Base-by-base conservation (phyloP, 2,113 vertebrate species). In the Trinectes maculatus region DNA sequence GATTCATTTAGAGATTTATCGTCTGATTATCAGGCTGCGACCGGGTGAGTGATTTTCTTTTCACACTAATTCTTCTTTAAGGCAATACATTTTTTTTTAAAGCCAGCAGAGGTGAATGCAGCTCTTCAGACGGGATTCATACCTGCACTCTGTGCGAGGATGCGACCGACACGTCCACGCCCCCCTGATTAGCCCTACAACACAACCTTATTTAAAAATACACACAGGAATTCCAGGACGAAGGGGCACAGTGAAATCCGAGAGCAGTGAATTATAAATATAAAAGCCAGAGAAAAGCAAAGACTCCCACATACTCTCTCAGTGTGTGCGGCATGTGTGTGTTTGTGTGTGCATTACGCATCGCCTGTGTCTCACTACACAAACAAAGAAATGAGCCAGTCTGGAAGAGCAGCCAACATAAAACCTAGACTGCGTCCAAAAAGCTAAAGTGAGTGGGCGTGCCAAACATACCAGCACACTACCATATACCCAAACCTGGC, bases 261-360 rank as follows among this genome's bases (percentile, higher is more conserved):
- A 87, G 85, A 82, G 46, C 59, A 77, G 78, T 85, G 66, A 87
- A 90, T 87, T 82, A 86, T 87, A 83, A 83, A 88, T 84, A 74
- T 49, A 85, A 75, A 71, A 80, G 77, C 55, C 59, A 26, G 73
- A 70, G 65, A 44, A 55, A 79, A 74, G 71, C 72, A 62, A 54
- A 71, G 61, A 82, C 71, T 48, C 80, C 84, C 46, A 74, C 74
- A 74, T 66, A 83, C 79, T 66, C 28, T 43, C n/a, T 59, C 47
- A 13, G 22, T 48, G 62, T 73, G 42, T 64, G 75, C n/a, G 36
- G 69, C 68, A 72, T 10, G 8, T n/a, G n/a, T n/a, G 57, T 66
- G 64, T 66, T 60, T 64, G 58, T 65, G 60, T 21, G 62, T 36
- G 80, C 57, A 55, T 65, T 47, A 46, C 68, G 75, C 25, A 6